phyloP scores from a whole-genome alignment of 2,888 invertebrate species.

The Xanthia togata region DNA sequence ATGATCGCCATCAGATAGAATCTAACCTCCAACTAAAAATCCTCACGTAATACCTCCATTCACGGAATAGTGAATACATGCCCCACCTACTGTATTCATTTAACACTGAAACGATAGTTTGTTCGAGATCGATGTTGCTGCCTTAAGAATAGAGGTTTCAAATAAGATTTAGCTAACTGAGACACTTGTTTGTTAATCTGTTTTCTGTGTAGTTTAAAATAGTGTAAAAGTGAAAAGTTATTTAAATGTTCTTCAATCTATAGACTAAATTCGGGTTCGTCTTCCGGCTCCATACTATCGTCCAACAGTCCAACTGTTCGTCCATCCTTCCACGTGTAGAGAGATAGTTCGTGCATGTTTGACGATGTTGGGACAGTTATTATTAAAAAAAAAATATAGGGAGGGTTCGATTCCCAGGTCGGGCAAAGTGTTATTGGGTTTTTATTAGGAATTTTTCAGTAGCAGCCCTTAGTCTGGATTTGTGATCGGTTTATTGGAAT shows the following conservation, averaged over 20 bases:
- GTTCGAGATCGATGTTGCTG: constrained; percentile 46
- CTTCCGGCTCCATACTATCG: too few species aligned
- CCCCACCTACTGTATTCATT: constrained; percentile 52
- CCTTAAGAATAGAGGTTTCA: constrained; percentile 47
- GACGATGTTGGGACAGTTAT: too few species aligned
- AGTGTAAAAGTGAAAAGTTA: not conserved
- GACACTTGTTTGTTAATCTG: constrained; percentile 17
- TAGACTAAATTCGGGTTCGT: not conserved
- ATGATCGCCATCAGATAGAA: constrained; percentile 1
- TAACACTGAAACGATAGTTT: constrained; percentile 47
- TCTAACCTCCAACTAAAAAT: not conserved
- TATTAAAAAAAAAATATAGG: too few species aligned
- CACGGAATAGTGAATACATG: constrained; percentile 45
- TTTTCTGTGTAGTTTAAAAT: not conserved
- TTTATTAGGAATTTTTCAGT: too few species aligned
- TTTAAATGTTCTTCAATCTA: not conserved
- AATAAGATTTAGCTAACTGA: constrained; percentile 39
- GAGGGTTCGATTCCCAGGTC: too few species aligned
- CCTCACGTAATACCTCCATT: constrained; percentile 37
- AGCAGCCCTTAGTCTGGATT: too few species aligned
- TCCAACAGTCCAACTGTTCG: too few species aligned
- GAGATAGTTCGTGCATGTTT: too few species aligned
- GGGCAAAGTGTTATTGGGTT: too few species aligned
- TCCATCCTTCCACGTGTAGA: too few species aligned
- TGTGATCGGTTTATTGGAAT: too few species aligned